Conservation (phyloP, 1,140 invertebrate species). For the Leptinotarsa texana region DNA sequence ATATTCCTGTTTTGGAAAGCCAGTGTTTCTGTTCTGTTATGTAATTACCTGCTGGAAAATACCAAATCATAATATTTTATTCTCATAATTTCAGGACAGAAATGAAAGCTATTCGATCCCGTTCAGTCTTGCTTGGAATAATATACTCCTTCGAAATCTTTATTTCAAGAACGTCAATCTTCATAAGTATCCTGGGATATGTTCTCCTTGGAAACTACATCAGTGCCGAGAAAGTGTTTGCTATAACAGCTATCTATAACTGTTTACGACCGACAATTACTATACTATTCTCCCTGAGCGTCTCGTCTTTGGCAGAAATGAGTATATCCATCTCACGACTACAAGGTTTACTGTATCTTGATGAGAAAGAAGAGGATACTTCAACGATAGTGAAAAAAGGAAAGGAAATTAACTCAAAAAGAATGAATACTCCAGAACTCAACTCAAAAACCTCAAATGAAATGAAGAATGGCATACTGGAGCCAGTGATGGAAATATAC, state of each 20-base stretch:
- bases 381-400: slow-evolving; percentile 2
- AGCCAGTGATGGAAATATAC: slow-evolving; percentile 7
- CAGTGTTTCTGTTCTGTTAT: too few relatives aligned
- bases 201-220: slow-evolving; percentile 71
- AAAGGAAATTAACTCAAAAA: slow-evolving; percentile 5
- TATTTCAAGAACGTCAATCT: slow-evolving; percentile 77
- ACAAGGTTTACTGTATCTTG: slow-evolving; percentile 69
- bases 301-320: slow-evolving; percentile 65
- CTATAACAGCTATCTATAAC: slow-evolving; percentile 73
- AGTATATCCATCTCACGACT: slow-evolving; percentile 70
- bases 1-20: too few relatives aligned
- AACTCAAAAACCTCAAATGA: neutral
- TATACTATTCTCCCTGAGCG: slow-evolving; percentile 71
- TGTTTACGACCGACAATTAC: slow-evolving; percentile 73
- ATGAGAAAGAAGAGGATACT: slow-evolving; percentile 55
- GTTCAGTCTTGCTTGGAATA: slow-evolving; percentile 72
- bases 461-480: slow-evolving; percentile 14
- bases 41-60: neutral
- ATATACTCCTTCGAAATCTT: slow-evolving; percentile 76
- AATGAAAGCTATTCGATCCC: slow-evolving; percentile 67
- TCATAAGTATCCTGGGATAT: slow-evolving; percentile 76
- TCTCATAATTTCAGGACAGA: slow-evolving; percentile 61
- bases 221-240: slow-evolving; percentile 76
- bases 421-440: too few relatives aligned
- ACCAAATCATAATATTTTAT: neutral